These are phyloP conservation scores for Strix uralensis DNA, from an alignment of 2,113 vertebrate species.

Conservation along the genomic window DNA sequence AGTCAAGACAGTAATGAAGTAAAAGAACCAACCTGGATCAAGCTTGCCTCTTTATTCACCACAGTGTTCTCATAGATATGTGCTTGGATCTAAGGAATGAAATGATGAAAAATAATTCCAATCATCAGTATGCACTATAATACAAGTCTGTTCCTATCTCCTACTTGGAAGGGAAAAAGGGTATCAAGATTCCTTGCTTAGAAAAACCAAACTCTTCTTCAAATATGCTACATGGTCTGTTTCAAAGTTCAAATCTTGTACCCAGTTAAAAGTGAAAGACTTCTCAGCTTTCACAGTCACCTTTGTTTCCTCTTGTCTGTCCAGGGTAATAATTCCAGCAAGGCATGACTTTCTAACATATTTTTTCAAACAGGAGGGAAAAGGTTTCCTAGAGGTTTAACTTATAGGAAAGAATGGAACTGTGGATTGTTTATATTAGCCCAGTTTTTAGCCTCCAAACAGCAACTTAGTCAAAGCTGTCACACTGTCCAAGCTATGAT, in stretches of 20 bases:
- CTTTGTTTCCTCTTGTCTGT: not conserved
- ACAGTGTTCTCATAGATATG: constrained; percentile 75
- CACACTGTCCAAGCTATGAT: rapidly evolving
- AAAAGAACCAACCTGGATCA: constrained; percentile 78
- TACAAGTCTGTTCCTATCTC: not conserved
- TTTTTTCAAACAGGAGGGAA: not conserved
- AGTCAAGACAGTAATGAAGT: not conserved
- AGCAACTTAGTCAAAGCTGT: not conserved
- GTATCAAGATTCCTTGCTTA: not conserved
- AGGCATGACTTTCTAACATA: not conserved
- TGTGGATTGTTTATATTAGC: not conserved
- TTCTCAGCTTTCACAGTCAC: not conserved
- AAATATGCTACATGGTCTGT: too few relatives aligned
- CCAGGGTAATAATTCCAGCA: not conserved
- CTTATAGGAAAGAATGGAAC: not conserved
- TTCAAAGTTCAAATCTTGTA: not conserved
- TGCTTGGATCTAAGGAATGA: constrained; percentile 76
- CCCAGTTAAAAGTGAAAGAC: not conserved
- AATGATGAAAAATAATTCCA: not conserved
- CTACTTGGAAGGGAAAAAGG: not conserved
- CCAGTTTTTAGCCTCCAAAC: not conserved
- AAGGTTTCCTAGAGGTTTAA: not conserved
- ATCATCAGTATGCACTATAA: not conserved
- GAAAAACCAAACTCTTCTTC: not conserved
- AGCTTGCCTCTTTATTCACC: constrained; percentile 76